These are phyloP conservation scores for Zeugodacus cucurbitae DNA, from an alignment of 1,140 invertebrate genomes.

Conservation along the genomic window DNA sequence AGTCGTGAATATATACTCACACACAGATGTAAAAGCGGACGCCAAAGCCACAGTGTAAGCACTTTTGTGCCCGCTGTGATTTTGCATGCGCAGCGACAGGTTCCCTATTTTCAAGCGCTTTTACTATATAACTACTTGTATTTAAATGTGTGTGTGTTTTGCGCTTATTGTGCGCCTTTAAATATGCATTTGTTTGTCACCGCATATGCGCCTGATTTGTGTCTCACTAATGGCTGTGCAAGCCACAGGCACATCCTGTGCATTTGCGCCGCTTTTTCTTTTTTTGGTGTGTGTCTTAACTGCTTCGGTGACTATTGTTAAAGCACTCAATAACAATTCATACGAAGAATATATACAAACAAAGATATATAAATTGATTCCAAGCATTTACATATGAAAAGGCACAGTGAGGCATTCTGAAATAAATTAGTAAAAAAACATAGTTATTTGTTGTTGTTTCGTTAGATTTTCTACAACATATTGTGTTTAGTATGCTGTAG, in stretches of 20 bases:
- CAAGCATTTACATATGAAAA: not conserved
- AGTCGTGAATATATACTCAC: not conserved
- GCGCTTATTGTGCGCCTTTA: not conserved
- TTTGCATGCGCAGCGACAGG: not conserved
- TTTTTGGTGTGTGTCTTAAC: not conserved
- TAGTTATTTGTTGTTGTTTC: not conserved
- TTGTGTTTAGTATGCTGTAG: too few relatives aligned
- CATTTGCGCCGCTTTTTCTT: not conserved
- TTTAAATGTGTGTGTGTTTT: not conserved
- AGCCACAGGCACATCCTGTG: conserved; percentile 58
- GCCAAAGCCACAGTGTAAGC: conserved; percentile 44
- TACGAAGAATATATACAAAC: not conserved
- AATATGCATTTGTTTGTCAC: conserved; percentile 32
- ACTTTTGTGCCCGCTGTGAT: conserved; percentile 45
- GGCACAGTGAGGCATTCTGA: not conserved
- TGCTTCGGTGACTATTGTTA: conserved; percentile 27
- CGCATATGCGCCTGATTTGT: conserved; percentile 39
- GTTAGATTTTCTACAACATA: too few relatives aligned
- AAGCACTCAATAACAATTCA: conserved; percentile 29
- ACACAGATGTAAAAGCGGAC: not conserved
- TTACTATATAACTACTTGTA: not conserved
- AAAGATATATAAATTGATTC: not conserved
- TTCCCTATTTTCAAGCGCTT: conserved; percentile 1
- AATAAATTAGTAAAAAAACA: not conserved
- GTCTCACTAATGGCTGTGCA: conserved; percentile 65